Percentiles rank a stretch among this genome's conserved stretches.
Evolutionary conservation across 2,113 vertebrate genomes (phyloP).

Genomic region (Leptosomus discolor): DNA sequence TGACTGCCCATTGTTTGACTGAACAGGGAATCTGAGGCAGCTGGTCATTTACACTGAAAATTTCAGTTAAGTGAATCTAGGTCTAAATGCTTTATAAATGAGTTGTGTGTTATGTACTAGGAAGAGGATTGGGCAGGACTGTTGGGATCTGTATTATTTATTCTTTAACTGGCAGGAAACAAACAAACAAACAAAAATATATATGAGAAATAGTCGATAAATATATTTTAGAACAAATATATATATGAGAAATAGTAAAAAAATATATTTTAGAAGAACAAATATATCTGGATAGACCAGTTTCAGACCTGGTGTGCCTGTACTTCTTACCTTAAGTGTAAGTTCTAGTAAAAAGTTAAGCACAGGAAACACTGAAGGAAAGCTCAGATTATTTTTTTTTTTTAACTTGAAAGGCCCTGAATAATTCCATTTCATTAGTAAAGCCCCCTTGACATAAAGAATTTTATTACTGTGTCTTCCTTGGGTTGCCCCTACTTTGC

Average conservation of each 20-base stretch:
- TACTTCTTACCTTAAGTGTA: background rate
- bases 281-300: background rate
- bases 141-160: background rate
- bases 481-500: background rate
- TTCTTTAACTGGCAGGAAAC: background rate
- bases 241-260: background rate
- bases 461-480: background rate
- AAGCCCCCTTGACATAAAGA: background rate
- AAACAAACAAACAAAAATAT: background rate
- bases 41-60: background rate
- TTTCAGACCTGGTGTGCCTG: background rate
- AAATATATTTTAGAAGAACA: background rate
- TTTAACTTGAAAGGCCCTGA: background rate
- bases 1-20: background rate
- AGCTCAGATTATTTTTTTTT: background rate
- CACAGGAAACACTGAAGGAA: background rate
- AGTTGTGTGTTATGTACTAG: background rate
- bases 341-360: background rate
- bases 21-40: background rate
- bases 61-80: background rate
- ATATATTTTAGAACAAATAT: background rate
- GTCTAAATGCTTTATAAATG: accelerated
- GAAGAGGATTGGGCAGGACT: background rate
- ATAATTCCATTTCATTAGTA: background rate
- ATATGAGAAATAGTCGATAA: background rate